A percentile compares a stretch with the other conserved stretches of the same genome.
Conservation (phyloP, 1,140 invertebrate species). For the Paraescarpia echinospica region DNA sequence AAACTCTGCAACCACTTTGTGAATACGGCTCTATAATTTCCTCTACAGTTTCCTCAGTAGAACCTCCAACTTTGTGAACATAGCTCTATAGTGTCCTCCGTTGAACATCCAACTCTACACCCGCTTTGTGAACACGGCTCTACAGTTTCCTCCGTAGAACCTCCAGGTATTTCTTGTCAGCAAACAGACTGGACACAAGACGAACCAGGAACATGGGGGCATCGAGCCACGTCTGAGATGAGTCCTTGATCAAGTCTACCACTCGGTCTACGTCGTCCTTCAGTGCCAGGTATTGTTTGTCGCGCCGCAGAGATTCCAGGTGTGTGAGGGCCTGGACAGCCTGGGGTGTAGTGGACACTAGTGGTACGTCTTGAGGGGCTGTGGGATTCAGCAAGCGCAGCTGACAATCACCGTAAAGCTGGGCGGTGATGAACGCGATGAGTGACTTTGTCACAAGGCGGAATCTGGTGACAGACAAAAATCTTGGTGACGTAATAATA, state of each 20-base stretch:
- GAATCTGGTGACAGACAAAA: slow-evolving; percentile 24
- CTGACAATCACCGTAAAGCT: slow-evolving; percentile 19
- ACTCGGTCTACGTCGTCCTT: slow-evolving; percentile 11
- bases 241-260: slow-evolving; percentile 13
- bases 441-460: slow-evolving; percentile 21
- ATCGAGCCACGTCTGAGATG: slow-evolving; percentile 14
- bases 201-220: slow-evolving; percentile 12
- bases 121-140: not conserved
- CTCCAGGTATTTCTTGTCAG: slow-evolving; percentile 22
- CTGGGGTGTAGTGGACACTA: not conserved
- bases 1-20: not conserved
- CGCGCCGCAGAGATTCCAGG: slow-evolving; percentile 16
- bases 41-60: not conserved
- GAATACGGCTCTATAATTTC: too few species aligned
- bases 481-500: not conserved
- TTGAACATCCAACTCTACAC: not conserved
- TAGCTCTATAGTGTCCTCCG: not conserved
- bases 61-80: not conserved
- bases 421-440: slow-evolving; percentile 22
- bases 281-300: slow-evolving; percentile 28
- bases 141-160: slow-evolving; percentile 4
- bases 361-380: not conserved
- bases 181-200: slow-evolving; percentile 20
- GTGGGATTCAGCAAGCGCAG: slow-evolving; percentile 6
- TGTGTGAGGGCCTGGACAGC: slow-evolving; percentile 12